These are phyloP conservation scores for Phaenicophaeus curvirostris DNA, from an alignment of 2,797 vertebrate genomes.

Conservation along the genomic window DNA sequence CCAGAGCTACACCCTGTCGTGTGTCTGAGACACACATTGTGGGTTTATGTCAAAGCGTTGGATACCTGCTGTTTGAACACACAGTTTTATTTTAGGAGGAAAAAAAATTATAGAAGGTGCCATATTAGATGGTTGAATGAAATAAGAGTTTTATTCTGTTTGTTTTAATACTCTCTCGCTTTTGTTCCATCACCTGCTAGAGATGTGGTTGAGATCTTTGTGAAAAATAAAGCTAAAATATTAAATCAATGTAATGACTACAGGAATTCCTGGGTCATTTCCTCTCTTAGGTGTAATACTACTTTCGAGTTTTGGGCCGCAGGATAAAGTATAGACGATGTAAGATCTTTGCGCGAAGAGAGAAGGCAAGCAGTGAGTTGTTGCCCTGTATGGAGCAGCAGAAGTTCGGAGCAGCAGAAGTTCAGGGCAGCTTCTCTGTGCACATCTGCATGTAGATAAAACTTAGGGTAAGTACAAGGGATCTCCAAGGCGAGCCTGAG, in stretches of 20 bases:
- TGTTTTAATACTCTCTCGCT: background rate
- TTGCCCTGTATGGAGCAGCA: background rate
- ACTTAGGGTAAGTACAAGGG: background rate
- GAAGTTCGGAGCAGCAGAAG: background rate
- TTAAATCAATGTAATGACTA: too few relatives aligned
- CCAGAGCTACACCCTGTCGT: rapidly evolving
- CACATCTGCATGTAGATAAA: background rate
- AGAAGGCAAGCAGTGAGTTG: background rate
- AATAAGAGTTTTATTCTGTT: background rate
- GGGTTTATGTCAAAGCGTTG: background rate
- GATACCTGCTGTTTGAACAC: background rate
- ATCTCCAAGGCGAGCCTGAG: slow-evolving; percentile 35
- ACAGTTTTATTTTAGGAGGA: background rate
- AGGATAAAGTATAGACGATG: too few relatives aligned
- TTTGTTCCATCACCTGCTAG: background rate
- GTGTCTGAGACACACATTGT: background rate
- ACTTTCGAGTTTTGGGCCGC: background rate
- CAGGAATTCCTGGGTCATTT: background rate
- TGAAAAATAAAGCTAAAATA: background rate
- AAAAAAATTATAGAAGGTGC: background rate
- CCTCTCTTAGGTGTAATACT: background rate
- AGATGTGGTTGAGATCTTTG: background rate
- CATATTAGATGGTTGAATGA: background rate
- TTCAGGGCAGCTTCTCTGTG: background rate
- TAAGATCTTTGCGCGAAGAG: background rate